A percentile compares a stretch with the other conserved stretches of the same genome.
phyloP scores from a whole-genome alignment of 2,113 vertebrate genomes.

The Raja brachyura region DNA sequence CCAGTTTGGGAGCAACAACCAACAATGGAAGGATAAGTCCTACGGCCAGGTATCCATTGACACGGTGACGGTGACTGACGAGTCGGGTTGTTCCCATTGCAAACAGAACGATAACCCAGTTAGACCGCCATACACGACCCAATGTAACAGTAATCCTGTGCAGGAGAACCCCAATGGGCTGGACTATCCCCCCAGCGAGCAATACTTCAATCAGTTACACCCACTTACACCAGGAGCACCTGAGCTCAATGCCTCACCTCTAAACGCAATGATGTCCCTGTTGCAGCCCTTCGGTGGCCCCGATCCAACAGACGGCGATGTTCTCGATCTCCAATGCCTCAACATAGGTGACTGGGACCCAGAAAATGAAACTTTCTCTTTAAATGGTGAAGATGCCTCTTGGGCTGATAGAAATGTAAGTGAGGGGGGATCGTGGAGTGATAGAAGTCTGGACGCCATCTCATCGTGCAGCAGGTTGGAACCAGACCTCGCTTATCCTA shows the following conservation, averaged over 20 bases:
- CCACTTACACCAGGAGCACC: background rate
- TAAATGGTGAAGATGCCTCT: background rate
- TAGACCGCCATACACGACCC: background rate
- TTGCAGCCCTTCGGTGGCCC: background rate
- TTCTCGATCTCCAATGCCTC: conserved; percentile 49
- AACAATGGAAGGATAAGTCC: conserved; percentile 49
- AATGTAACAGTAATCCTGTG: conserved; percentile 4
- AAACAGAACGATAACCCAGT: conserved; percentile 22
- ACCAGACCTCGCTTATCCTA: conserved; percentile 59
- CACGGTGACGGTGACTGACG: conserved; percentile 68
- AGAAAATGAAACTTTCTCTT: conserved; percentile 39
- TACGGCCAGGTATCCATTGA: conserved; percentile 71
- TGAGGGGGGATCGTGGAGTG: conserved; percentile 60
- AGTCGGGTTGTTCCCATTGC: conserved; percentile 46
- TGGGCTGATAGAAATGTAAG: conserved; percentile 42
- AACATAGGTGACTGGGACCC: conserved; percentile 50
- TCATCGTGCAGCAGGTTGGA: conserved; percentile 55
- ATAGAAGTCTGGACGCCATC: conserved; percentile 54
- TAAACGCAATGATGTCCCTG: background rate
- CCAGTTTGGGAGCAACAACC: conserved; percentile 43
- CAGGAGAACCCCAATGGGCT: background rate
- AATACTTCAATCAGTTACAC: background rate
- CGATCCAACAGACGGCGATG: conserved; percentile 39
- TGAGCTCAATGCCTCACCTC: background rate
- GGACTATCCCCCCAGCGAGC: background rate